Evolutionary conservation across 2,888 invertebrate genomes (phyloP).

Genomic region (Villa cingulata): DNA sequence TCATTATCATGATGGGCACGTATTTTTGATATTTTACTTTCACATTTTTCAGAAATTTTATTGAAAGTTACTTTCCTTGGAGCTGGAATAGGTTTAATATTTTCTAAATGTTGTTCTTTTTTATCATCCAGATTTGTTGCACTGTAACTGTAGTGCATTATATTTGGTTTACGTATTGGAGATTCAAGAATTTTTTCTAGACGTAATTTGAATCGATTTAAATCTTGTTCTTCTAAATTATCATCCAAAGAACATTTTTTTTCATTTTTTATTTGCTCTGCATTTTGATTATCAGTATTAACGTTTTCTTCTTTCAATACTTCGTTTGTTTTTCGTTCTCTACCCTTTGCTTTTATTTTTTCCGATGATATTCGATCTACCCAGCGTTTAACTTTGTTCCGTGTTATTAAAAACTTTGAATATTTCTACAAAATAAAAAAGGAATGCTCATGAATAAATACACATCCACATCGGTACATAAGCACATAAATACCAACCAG

Average conservation of each 20-base stretch:
- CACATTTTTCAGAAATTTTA: no score
- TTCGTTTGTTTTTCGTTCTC: no score
- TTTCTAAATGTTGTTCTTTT: no score
- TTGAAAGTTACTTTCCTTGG: constrained; percentile 33
- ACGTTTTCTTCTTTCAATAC: no score
- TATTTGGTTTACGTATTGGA: constrained; percentile 18
- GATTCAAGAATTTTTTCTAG: constrained; percentile 24
- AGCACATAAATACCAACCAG: not conserved
- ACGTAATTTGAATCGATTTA: constrained; percentile 20
- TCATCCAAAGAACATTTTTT: no score
- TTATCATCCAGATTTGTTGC: not conserved
- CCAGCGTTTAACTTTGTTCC: constrained; percentile 26
- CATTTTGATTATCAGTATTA: not conserved
- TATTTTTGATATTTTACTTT: no score
- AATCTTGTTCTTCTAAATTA: not conserved
- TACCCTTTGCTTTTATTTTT: constrained; percentile 9
- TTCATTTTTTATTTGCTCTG: no score
- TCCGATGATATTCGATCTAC: constrained; percentile 25
- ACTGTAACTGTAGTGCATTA: not conserved
- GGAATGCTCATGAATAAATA: not conserved
- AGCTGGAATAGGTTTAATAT: constrained; percentile 27
- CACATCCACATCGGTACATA: not conserved
- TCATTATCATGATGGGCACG: no score
- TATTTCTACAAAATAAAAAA: constrained; percentile 17
- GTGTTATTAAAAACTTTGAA: constrained; percentile 24